Conservation (phyloP, 2,113 vertebrate genomes). For the Oryzias melastigma region DNA sequence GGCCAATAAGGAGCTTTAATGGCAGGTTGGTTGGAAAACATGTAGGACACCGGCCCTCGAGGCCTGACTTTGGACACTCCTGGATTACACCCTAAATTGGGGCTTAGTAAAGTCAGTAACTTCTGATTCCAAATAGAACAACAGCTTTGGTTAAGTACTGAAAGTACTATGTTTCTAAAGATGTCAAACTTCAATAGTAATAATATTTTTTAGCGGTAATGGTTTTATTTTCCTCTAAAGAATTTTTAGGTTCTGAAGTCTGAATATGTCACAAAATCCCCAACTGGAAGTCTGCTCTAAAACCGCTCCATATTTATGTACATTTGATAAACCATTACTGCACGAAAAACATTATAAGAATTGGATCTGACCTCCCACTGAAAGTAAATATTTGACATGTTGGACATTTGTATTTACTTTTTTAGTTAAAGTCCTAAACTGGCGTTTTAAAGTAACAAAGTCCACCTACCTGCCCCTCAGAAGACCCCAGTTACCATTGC, state of each 20-base stretch:
- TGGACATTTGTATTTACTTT: not conserved
- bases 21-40: too few relatives aligned
- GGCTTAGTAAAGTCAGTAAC: too few relatives aligned
- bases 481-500: not conserved
- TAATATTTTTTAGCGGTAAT: not conserved
- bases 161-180: not conserved
- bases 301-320: too few relatives aligned
- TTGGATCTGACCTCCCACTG: not conserved
- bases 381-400: not conserved
- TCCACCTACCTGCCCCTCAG: not conserved
- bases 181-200: not conserved
- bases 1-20: too few relatives aligned
- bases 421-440: not conserved
- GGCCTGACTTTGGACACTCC: too few relatives aligned
- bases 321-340: too few relatives aligned
- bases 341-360: not conserved
- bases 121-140: not conserved
- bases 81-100: too few relatives aligned
- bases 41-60: too few relatives aligned
- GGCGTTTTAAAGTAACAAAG: not conserved
- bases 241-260: not conserved
- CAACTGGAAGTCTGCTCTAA: too few relatives aligned
- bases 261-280: not conserved
- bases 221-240: not conserved
- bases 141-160: not conserved